Percentiles rank a stretch among this genome's conserved stretches.
These are phyloP conservation scores for Pseudoatta argentina DNA, from an alignment of 1,140 invertebrate genomes.

Conservation along the genomic window DNA sequence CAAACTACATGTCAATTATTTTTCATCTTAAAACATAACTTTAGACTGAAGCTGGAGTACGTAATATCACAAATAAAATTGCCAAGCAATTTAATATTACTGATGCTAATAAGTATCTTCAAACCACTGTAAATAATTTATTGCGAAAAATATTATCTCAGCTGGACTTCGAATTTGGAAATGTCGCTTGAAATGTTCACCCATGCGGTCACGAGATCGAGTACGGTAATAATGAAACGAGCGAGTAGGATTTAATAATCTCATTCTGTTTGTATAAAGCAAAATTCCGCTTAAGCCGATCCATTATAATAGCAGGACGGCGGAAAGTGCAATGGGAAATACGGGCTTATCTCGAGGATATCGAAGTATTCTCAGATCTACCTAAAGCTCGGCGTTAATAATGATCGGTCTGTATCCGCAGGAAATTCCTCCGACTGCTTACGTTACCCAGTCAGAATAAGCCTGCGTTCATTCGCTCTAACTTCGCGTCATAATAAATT, in stretches of 20 bases:
- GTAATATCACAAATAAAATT: too few species aligned
- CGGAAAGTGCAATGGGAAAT: constrained; percentile 8
- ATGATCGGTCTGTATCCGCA: constrained; percentile 22
- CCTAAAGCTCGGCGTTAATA: constrained; percentile 43
- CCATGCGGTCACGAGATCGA: not conserved
- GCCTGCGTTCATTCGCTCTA: not conserved
- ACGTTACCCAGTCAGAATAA: constrained; percentile 18
- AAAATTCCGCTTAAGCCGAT: constrained; percentile 17
- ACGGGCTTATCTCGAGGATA: constrained; percentile 34
- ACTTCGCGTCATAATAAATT: constrained; percentile 53
- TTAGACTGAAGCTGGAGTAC: too few species aligned
- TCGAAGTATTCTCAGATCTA: constrained; percentile 52
- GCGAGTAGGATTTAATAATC: constrained; percentile 39
- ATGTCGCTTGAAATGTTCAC: not conserved
- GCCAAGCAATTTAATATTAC: too few species aligned
- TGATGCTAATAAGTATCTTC: too few species aligned
- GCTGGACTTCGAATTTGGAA: too few species aligned
- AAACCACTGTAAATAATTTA: too few species aligned
- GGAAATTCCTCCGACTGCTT: constrained; percentile 4
- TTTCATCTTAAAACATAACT: too few species aligned
- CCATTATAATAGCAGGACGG: not conserved
- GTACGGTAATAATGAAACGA: not conserved
- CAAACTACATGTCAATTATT: too few species aligned
- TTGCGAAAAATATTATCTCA: too few species aligned
- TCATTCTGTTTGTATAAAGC: constrained; percentile 12